These are phyloP conservation scores for Adelognathus sp. DNA, from an alignment of 2,888 invertebrate genomes.

Conservation along the genomic window DNA sequence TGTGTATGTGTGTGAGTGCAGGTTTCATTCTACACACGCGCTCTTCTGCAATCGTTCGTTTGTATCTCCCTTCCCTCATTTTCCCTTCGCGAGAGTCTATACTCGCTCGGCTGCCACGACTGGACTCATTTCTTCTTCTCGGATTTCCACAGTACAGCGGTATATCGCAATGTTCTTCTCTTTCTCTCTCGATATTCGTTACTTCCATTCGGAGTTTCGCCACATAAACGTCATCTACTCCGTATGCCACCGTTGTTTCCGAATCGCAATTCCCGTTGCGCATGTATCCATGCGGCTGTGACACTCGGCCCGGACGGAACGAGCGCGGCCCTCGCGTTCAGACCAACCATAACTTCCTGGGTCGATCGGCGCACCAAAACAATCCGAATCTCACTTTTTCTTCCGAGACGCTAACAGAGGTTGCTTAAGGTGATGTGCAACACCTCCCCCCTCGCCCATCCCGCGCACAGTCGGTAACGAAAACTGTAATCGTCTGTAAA, in stretches of 20 bases:
- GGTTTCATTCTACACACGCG: neutral
- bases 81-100: conserved; percentile 43
- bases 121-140: conserved; percentile 28
- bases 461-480: too few relatives aligned
- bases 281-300: neutral
- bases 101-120: conserved; percentile 28
- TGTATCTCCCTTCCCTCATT: conserved; percentile 38
- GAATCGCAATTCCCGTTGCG: neutral
- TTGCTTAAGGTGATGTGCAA: too few relatives aligned
- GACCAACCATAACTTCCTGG: too few relatives aligned
- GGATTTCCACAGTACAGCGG: conserved; percentile 9
- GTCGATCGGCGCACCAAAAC: too few relatives aligned
- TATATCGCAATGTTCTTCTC: neutral
- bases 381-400: conserved; percentile 1
- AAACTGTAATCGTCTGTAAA: too few relatives aligned
- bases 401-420: too few relatives aligned
- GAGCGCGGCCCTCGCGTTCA: too few relatives aligned
- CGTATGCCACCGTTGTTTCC: neutral
- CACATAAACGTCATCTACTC: conserved; percentile 19
- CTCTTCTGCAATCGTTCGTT: conserved; percentile 23
- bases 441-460: too few relatives aligned
- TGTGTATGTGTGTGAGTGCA: conserved; percentile 7
- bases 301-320: conserved; percentile 1
- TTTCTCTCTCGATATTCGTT: conserved; percentile 8
- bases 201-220: neutral